These are phyloP conservation scores for Wasmannia auropunctata DNA, from an alignment of 1,140 invertebrate genomes.

Conservation along the genomic window DNA sequence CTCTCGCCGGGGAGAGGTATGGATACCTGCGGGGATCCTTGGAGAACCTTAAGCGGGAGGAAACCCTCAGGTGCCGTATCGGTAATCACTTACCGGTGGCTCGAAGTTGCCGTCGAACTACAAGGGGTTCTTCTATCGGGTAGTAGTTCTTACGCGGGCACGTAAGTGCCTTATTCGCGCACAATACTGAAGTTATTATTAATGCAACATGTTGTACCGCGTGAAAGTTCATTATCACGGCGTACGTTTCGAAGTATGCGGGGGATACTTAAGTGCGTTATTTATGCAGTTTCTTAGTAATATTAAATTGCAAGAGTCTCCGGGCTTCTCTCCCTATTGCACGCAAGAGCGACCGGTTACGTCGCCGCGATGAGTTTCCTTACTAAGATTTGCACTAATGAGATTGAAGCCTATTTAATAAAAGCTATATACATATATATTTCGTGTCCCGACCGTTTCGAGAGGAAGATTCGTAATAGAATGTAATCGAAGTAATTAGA, in stretches of 20 bases:
- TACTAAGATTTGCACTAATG: neutral
- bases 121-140: conserved; percentile 41
- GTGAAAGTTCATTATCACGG: conserved; percentile 34
- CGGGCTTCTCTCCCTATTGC: neutral
- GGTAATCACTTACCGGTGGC: conserved; percentile 35
- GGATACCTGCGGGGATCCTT: neutral
- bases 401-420: neutral
- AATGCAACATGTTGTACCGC: conserved; percentile 33
- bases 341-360: neutral
- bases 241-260: neutral
- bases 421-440: neutral
- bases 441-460: neutral
- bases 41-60: conserved; percentile 13
- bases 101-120: conserved; percentile 46
- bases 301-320: neutral
- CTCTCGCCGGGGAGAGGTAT: neutral
- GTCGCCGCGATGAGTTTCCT: neutral
- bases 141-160: conserved; percentile 19
- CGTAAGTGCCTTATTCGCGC: conserved; percentile 28
- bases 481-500: neutral
- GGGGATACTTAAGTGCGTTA: conserved; percentile 36
- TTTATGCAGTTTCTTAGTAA: conserved; percentile 39
- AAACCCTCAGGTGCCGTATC: conserved; percentile 35
- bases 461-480: neutral
- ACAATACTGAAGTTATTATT: conserved; percentile 46